These are phyloP conservation scores for Thrips palmi DNA, from an alignment of 1,140 invertebrate species.

Conservation along the genomic window DNA sequence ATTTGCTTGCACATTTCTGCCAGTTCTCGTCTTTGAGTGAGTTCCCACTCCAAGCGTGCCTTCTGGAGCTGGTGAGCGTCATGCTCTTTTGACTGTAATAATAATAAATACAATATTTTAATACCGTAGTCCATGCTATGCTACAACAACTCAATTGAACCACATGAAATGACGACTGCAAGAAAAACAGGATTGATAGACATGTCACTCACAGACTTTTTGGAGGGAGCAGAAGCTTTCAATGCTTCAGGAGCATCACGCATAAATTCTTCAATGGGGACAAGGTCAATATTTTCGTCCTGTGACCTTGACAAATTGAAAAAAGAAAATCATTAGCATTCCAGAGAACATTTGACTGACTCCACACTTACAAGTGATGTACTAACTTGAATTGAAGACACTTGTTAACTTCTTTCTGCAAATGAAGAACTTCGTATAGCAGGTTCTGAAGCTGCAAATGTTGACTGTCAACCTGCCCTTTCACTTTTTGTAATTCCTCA, in stretches of 20 bases:
- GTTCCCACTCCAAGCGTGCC: slow-evolving; percentile 78
- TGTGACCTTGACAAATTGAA: slow-evolving; percentile 48
- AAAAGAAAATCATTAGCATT: slow-evolving; percentile 11
- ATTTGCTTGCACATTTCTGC: slow-evolving; percentile 56
- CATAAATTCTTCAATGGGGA: slow-evolving; percentile 71
- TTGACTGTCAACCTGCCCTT: slow-evolving; percentile 72
- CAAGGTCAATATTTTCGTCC: slow-evolving; percentile 81
- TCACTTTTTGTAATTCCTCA: slow-evolving; percentile 58
- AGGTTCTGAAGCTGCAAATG: slow-evolving; percentile 86
- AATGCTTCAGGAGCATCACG: slow-evolving; percentile 55
- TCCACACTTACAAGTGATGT: slow-evolving; percentile 3
- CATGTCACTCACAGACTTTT: too few relatives aligned
- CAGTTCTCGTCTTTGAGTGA: slow-evolving; percentile 72
- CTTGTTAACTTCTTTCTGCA: slow-evolving; percentile 84
- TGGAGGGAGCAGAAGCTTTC: too few relatives aligned
- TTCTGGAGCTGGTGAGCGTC: slow-evolving; percentile 65
- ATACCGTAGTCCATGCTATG: slow-evolving; percentile 2
- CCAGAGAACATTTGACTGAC: slow-evolving; percentile 1
- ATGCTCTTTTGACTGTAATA: slow-evolving; percentile 46
- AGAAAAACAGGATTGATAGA: too few relatives aligned
- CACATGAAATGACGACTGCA: slow-evolving; percentile 6
- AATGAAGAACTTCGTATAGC: slow-evolving; percentile 84
- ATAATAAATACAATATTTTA: slow-evolving; percentile 17
- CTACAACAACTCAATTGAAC: background rate
- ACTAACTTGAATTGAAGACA: slow-evolving; percentile 77